Evolutionary conservation across 2,797 vertebrate species (phyloP).

Genomic region (Gorsachius magnificus): DNA sequence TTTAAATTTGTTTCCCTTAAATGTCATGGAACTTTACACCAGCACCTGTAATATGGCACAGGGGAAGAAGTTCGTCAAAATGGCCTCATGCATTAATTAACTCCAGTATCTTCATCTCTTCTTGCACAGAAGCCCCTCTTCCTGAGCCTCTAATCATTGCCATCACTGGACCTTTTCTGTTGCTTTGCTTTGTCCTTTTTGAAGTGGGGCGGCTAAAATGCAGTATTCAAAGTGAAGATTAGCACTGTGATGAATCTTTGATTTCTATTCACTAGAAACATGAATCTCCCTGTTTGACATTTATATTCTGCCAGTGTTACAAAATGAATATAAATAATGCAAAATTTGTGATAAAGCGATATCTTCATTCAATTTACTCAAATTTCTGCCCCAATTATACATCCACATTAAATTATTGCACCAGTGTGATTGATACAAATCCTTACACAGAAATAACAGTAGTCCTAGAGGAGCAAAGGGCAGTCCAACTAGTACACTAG

Average conservation of each 20-base stretch:
- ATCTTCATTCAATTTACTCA: constrained; percentile 26
- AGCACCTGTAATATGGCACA: not conserved
- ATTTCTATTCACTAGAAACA: not conserved
- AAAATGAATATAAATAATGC: constrained; percentile 65
- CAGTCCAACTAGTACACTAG: not conserved
- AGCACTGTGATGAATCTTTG: constrained; percentile 29
- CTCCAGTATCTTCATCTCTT: not conserved
- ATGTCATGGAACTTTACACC: not conserved
- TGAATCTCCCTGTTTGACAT: constrained; percentile 41
- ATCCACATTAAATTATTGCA: not conserved
- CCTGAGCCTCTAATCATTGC: not conserved
- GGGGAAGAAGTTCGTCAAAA: not conserved
- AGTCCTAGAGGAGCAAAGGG: not conserved
- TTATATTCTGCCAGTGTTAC: constrained; percentile 44
- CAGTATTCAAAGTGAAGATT: not conserved
- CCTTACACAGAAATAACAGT: not conserved
- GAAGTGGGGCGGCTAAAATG: not conserved
- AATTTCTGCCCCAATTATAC: constrained; percentile 2
- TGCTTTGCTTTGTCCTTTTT: not conserved
- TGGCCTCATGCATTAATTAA: not conserved
- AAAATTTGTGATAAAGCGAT: constrained; percentile 44
- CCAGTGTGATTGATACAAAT: not conserved
- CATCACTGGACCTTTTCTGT: not conserved
- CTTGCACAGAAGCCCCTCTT: not conserved
- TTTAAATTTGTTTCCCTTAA: constrained; percentile 19